Conservation (phyloP, 2,888 invertebrate genomes). For the Galeopsomyia nigrocyanea region DNA sequence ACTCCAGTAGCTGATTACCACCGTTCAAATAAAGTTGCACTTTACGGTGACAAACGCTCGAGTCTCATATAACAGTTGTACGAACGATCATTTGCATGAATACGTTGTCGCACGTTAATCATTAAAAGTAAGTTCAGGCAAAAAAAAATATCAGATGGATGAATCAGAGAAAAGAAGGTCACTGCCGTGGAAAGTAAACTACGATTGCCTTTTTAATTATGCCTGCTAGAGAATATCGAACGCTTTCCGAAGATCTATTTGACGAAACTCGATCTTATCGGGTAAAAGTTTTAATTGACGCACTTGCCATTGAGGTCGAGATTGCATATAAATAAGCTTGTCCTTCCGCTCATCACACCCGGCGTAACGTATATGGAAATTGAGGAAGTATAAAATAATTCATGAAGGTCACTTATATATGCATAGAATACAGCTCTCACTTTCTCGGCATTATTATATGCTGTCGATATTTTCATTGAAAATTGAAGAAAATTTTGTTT, state of each 20-base stretch:
- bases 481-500: too few species aligned
- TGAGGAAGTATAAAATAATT: slow-evolving; percentile 34
- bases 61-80: not conserved
- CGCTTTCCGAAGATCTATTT: too few species aligned
- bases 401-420: slow-evolving; percentile 6
- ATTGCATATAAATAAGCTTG: slow-evolving; percentile 26
- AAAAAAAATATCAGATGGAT: too few species aligned
- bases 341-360: slow-evolving; percentile 28
- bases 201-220: too few species aligned
- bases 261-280: not conserved
- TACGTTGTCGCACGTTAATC: not conserved
- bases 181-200: too few species aligned
- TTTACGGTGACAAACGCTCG: not conserved
- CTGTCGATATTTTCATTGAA: too few species aligned
- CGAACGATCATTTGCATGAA: slow-evolving; percentile 1
- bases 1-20: too few species aligned
- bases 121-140: too few species aligned
- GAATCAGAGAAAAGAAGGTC: too few species aligned
- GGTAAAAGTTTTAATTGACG: slow-evolving; percentile 18
- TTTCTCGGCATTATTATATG: too few species aligned
- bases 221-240: too few species aligned
- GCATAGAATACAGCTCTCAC: not conserved
- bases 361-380: slow-evolving; percentile 28
- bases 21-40: too few species aligned
- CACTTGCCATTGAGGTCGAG: slow-evolving; percentile 19